phyloP scores from a whole-genome alignment of 2,797 vertebrate species.

The Rhinichthys osculus region DNA sequence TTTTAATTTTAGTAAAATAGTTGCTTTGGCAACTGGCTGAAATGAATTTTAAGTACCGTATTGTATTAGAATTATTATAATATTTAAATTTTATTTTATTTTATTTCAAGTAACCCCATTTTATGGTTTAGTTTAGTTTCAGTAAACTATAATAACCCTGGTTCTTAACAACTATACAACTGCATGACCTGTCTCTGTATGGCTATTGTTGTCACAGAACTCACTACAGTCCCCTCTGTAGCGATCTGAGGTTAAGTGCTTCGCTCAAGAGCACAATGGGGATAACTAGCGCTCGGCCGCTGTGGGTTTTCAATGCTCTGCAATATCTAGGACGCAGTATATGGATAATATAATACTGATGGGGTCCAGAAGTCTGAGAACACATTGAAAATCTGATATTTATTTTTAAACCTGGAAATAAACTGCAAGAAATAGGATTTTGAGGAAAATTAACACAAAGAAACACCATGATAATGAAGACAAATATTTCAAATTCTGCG shows the following conservation, averaged over 20 bases:
- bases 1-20: not conserved
- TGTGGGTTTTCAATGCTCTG: not conserved
- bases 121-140: not conserved
- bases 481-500: not conserved
- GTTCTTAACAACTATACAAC: not conserved
- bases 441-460: not conserved
- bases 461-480: not conserved
- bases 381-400: not conserved
- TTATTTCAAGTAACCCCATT: not conserved
- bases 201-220: not conserved
- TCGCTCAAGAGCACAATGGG: not conserved
- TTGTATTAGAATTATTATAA: not conserved
- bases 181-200: not conserved
- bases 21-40: not conserved
- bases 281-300: not conserved
- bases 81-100: not conserved
- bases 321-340: not conserved
- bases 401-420: not conserved
- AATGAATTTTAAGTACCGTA: not conserved
- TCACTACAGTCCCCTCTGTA: not conserved
- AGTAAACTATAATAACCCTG: not conserved
- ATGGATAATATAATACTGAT: not conserved
- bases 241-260: conserved; percentile 3
- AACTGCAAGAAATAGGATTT: not conserved
- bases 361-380: not conserved